phyloP scores from a whole-genome alignment of 1,140 invertebrate genomes.

The Drosophila bipectinata region DNA sequence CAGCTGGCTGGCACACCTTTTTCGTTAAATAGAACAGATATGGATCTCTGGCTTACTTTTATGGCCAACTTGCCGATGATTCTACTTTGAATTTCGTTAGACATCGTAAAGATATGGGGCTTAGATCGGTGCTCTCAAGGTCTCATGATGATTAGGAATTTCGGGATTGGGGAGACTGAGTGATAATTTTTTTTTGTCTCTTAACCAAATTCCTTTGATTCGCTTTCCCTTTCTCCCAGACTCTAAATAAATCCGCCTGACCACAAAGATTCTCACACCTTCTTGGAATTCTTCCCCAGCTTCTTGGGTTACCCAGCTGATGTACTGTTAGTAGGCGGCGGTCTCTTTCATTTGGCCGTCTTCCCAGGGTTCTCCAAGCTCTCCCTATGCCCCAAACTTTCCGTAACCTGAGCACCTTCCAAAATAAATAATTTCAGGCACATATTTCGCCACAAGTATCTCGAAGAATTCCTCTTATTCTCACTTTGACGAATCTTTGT shows the following conservation, averaged over 20 bases:
- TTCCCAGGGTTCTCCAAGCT: conserved; percentile 39
- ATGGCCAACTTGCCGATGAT: conserved; percentile 6
- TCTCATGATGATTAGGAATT: conserved; percentile 1
- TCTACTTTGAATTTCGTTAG: conserved; percentile 21
- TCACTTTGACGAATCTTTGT: background rate
- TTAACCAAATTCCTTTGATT: background rate
- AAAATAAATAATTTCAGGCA: conserved; percentile 34
- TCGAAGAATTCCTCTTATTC: conserved; percentile 20
- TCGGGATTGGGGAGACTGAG: background rate
- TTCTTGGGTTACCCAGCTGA: conserved; percentile 51
- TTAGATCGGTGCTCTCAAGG: conserved; percentile 19
- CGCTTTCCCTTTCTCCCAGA: background rate
- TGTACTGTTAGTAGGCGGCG: conserved; percentile 49
- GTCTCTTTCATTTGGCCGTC: conserved; percentile 15
- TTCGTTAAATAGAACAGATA: conserved; percentile 36
- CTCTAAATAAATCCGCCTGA: background rate
- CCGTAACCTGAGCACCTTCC: conserved; percentile 31
- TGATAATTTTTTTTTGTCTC: too few relatives aligned
- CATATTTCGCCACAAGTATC: conserved; percentile 14
- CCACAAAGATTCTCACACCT: conserved; percentile 19
- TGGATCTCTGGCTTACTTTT: conserved; percentile 30
- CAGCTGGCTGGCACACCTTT: conserved; percentile 28
- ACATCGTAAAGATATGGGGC: conserved; percentile 34
- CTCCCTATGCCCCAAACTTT: conserved; percentile 1
- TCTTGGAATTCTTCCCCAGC: conserved; percentile 28